Evolutionary conservation across 2,888 invertebrate genomes (phyloP).

Genomic region (Leptopilina syphax): DNA sequence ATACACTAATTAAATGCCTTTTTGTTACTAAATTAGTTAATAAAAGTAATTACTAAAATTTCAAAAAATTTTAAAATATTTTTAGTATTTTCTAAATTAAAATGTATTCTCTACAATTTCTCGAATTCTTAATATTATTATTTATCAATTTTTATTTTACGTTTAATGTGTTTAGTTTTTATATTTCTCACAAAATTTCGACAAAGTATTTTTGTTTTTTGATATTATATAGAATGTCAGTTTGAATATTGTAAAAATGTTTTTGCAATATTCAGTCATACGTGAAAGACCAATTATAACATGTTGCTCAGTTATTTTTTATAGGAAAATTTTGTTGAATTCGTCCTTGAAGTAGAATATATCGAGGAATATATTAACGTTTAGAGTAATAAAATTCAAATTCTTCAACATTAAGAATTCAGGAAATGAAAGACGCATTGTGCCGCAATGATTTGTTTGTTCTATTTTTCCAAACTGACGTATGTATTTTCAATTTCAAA

Average conservation of each 20-base stretch:
- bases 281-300: not conserved
- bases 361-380: constrained; percentile 26
- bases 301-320: constrained; percentile 8
- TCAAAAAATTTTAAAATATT: too few relatives aligned
- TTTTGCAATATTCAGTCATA: constrained; percentile 12
- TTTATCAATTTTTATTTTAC: too few relatives aligned
- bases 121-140: too few relatives aligned
- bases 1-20: too few relatives aligned
- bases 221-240: not conserved
- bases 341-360: constrained; percentile 13
- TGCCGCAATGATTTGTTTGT: constrained; percentile 15
- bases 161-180: too few relatives aligned
- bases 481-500: too few relatives aligned
- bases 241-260: constrained; percentile 1
- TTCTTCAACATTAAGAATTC: constrained; percentile 8
- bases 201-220: not conserved
- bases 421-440: constrained; percentile 39
- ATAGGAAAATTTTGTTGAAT: constrained; percentile 20
- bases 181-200: too few relatives aligned
- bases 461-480: not conserved
- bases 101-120: too few relatives aligned
- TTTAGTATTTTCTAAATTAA: too few relatives aligned
- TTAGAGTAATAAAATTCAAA: constrained; percentile 32
- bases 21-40: too few relatives aligned
- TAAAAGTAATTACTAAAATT: too few relatives aligned